Evolutionary conservation across 2,797 vertebrate genomes (phyloP).

Genomic region (Hypotaenidia okinawae): DNA sequence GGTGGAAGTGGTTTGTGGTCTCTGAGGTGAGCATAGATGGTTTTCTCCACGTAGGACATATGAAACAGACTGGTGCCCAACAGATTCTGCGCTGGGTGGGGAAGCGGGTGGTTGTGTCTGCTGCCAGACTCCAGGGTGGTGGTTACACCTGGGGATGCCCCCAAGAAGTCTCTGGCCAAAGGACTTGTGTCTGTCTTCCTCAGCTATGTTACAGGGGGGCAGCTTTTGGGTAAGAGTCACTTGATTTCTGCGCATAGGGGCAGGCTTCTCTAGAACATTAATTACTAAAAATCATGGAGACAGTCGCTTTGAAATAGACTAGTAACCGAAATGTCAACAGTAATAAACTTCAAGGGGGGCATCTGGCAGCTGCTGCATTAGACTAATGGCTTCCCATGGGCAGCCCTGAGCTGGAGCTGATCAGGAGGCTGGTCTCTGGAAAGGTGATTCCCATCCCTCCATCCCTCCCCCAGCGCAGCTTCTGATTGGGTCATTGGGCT

Average conservation of each 20-base stretch:
- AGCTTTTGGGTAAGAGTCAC: not conserved
- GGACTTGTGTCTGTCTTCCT: not conserved
- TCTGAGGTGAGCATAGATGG: not conserved
- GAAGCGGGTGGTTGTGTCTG: not conserved
- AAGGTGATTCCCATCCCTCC: not conserved
- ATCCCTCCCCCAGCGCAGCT: not conserved
- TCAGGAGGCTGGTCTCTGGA: not conserved
- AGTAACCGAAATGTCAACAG: not conserved
- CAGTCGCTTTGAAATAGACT: not conserved
- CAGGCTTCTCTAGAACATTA: not conserved
- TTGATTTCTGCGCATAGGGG: not conserved
- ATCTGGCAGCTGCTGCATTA: not conserved
- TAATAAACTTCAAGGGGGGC: not conserved
- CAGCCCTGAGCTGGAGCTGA: not conserved
- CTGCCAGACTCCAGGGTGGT: not conserved
- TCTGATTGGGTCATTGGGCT: accelerated
- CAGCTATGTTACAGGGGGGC: not conserved
- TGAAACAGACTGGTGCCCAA: not conserved
- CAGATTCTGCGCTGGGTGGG: not conserved
- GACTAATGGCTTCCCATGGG: not conserved
- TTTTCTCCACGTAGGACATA: not conserved
- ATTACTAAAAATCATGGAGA: not conserved
- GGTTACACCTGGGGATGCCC: not conserved
- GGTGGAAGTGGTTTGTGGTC: not conserved
- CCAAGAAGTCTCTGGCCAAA: not conserved